Percentiles rank a stretch among this genome's conserved stretches.
These are phyloP conservation scores for Eumaeus atala DNA, from an alignment of 1,140 invertebrate species.

Conservation along the genomic window DNA sequence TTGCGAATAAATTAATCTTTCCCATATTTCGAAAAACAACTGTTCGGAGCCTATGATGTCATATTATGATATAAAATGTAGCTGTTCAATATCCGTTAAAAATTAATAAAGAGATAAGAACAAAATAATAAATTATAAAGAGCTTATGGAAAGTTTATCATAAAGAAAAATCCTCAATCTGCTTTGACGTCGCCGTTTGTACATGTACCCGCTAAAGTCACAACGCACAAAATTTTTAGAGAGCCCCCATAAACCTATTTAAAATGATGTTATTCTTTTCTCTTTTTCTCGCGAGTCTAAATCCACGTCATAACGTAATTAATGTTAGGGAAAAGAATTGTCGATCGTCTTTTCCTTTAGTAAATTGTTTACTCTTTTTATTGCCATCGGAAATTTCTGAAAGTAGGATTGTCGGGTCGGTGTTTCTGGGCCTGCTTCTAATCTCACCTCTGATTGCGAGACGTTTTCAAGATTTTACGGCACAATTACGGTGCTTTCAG, in stretches of 20 bases:
- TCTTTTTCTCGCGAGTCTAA: slow-evolving; percentile 28
- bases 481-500: slow-evolving; percentile 31
- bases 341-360: slow-evolving; percentile 26
- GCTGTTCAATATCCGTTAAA: too few relatives aligned
- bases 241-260: slow-evolving; percentile 26
- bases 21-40: too few relatives aligned
- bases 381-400: slow-evolving; percentile 23
- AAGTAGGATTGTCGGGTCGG: slow-evolving; percentile 19
- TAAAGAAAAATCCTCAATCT: background rate
- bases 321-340: slow-evolving; percentile 30
- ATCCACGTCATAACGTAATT: slow-evolving; percentile 32
- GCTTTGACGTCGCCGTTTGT: slow-evolving; percentile 10
- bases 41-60: background rate
- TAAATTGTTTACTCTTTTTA: slow-evolving; percentile 49
- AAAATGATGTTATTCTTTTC: slow-evolving; percentile 27
- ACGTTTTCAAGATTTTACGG: slow-evolving; percentile 53
- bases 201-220: slow-evolving; percentile 17
- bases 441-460: slow-evolving; percentile 51
- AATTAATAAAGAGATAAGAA: background rate
- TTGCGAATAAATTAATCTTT: too few relatives aligned
- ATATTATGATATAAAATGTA: too few relatives aligned
- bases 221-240: slow-evolving; percentile 24
- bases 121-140: background rate
- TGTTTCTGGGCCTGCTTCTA: slow-evolving; percentile 30
- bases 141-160: slow-evolving; percentile 8